Evolutionary conservation across 2,888 invertebrate species (phyloP).

Genomic region (Machimus rusticus): DNA sequence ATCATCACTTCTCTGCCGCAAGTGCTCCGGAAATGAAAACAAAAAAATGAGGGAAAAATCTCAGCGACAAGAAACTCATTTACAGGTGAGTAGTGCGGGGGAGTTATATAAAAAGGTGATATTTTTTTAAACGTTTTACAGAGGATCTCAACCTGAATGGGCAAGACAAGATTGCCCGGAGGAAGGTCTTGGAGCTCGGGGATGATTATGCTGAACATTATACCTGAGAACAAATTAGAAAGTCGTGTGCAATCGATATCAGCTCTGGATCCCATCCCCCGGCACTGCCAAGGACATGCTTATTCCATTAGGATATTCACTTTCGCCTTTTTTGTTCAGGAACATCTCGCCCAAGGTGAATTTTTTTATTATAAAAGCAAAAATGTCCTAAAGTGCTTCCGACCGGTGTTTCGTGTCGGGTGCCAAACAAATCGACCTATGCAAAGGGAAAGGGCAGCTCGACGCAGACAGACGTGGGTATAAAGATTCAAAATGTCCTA

Average conservation of each 20-base stretch:
- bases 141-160: neutral
- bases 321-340: neutral
- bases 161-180: neutral
- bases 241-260: neutral
- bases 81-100: neutral
- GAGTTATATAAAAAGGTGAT: neutral
- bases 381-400: neutral
- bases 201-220: neutral
- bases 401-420: neutral
- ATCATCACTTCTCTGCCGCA: neutral
- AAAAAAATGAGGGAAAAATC: neutral
- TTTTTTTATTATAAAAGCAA: neutral
- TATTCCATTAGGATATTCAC: neutral
- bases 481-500: neutral
- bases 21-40: neutral
- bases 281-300: neutral
- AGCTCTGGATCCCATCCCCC: neutral
- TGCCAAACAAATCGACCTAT: neutral
- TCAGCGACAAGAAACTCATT: neutral
- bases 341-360: neutral
- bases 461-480: neutral
- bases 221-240: neutral
- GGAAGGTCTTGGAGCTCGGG: neutral
- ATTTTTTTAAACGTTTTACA: neutral
- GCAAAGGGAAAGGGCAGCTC: neutral